phyloP scores from a whole-genome alignment of 2,797 vertebrate species.

The Silurus lanzhouensis region DNA sequence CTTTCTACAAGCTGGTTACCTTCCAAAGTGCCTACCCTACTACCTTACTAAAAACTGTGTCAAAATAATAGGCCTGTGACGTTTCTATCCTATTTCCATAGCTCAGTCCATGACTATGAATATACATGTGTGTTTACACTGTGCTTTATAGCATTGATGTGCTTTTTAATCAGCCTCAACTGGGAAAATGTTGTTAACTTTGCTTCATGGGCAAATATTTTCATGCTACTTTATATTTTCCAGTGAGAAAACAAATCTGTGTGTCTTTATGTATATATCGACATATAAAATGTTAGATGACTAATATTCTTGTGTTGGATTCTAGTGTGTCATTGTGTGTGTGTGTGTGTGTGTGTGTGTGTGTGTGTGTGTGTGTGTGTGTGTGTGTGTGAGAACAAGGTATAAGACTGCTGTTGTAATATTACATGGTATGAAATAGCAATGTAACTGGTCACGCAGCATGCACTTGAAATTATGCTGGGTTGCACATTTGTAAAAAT shows the following conservation, averaged over 20 bases:
- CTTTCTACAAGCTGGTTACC: neutral
- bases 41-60: constrained; percentile 12
- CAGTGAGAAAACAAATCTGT: neutral
- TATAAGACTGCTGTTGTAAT: constrained; percentile 10
- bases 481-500: neutral
- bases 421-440: neutral
- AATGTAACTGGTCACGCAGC: neutral
- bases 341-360: neutral
- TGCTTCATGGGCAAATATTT: neutral
- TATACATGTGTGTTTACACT: neutral
- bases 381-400: neutral
- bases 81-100: neutral
- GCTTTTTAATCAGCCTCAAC: constrained; percentile 6
- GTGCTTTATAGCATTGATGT: neutral
- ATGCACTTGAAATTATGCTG: neutral
- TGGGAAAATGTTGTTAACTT: constrained; percentile 5
- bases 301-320: neutral
- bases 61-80: neutral
- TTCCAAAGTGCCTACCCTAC: neutral
- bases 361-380: neutral
- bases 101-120: neutral
- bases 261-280: neutral
- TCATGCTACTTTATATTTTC: neutral
- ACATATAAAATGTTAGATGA: neutral
- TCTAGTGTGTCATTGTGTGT: neutral